These are phyloP conservation scores for Calameuta pallipes DNA, from an alignment of 2,888 invertebrate species.

Conservation along the genomic window DNA sequence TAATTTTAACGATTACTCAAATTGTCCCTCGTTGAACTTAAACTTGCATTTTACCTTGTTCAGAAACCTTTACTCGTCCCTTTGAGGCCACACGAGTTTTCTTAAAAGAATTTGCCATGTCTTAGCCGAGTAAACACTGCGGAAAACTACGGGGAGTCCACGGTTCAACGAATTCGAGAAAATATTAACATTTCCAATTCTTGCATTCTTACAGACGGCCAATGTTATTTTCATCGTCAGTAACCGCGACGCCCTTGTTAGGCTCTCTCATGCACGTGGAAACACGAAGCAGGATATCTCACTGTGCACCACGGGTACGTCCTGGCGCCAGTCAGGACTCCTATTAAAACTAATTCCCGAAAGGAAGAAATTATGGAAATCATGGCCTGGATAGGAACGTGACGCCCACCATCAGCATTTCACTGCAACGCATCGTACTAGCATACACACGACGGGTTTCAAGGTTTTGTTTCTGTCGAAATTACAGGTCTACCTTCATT, in stretches of 20 bases:
- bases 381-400: constrained; percentile 28
- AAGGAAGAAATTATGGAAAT: constrained; percentile 63
- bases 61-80: neutral
- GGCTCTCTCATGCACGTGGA: neutral
- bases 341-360: constrained; percentile 64
- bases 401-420: constrained; percentile 24
- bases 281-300: neutral
- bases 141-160: constrained; percentile 28
- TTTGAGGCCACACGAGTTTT: neutral
- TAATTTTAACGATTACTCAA: neutral
- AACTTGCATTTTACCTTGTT: neutral
- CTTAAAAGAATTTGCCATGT: neutral
- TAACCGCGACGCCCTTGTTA: neutral
- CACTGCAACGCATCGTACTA: constrained; percentile 19
- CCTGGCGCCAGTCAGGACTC: constrained; percentile 57
- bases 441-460: neutral
- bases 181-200: neutral
- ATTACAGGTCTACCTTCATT: constrained; percentile 53
- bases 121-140: neutral
- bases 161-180: constrained; percentile 1
- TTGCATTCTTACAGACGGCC: neutral
- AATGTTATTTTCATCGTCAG: neutral
- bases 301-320: neutral
- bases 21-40: neutral
- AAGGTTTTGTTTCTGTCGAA: constrained; percentile 51